Evolutionary conservation across 1,140 invertebrate species (phyloP).

Genomic region (Pseudomyrmex concolor): DNA sequence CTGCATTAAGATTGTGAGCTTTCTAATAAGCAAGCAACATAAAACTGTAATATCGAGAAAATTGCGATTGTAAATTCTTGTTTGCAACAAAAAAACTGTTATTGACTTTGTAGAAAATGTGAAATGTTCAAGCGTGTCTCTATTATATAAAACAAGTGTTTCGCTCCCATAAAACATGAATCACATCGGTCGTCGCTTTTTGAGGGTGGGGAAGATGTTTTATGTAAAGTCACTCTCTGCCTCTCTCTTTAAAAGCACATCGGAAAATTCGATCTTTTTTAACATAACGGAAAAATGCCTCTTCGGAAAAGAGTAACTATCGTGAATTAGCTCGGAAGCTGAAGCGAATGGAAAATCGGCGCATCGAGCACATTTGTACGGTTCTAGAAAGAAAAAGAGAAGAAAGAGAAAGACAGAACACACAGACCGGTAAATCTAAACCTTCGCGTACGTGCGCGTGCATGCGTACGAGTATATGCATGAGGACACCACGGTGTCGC

Average conservation of each 20-base stretch:
- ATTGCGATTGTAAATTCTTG: not conserved
- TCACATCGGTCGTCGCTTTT: too few relatives aligned
- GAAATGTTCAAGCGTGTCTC: not conserved
- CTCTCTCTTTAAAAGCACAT: not conserved
- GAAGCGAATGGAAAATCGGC: not conserved
- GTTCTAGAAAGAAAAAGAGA: slow-evolving; percentile 14
- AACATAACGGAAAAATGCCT: not conserved
- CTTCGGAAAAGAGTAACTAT: slow-evolving; percentile 22
- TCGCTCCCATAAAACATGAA: not conserved
- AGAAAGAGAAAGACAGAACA: not conserved
- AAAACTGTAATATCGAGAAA: not conserved
- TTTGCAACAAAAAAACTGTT: not conserved
- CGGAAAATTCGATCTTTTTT: slow-evolving; percentile 19
- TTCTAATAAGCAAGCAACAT: not conserved
- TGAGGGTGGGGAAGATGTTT: too few relatives aligned
- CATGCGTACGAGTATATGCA: not conserved
- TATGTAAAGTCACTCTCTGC: not conserved
- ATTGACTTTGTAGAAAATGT: not conserved
- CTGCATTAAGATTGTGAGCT: not conserved
- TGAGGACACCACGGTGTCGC: slow-evolving; percentile 1
- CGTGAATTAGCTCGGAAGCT: slow-evolving; percentile 19
- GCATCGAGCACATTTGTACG: not conserved
- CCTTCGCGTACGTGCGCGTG: not conserved
- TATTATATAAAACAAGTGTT: not conserved
- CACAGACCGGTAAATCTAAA: slow-evolving; percentile 19